These are phyloP conservation scores for Drosophila micromelanica DNA, from an alignment of 1,140 invertebrate genomes.

Conservation along the genomic window DNA sequence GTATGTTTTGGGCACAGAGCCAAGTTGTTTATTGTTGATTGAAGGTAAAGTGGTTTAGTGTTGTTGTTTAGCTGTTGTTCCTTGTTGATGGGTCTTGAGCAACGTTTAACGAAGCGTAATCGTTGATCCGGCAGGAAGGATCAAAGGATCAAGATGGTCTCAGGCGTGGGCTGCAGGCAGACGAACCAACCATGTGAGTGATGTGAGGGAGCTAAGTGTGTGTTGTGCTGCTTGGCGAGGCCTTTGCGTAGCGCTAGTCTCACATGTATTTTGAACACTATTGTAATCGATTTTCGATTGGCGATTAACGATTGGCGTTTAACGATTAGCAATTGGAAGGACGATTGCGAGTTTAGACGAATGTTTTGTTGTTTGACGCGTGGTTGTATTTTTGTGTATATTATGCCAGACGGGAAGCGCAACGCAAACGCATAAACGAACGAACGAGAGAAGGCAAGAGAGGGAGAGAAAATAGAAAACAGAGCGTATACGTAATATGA, in stretches of 20 bases:
- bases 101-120: slow-evolving; percentile 40
- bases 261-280: slow-evolving; percentile 42
- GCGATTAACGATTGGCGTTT: background rate
- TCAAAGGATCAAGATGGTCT: slow-evolving; percentile 45
- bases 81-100: slow-evolving; percentile 36
- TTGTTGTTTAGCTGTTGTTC: slow-evolving; percentile 31
- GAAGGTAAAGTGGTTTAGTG: slow-evolving; percentile 16
- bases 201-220: slow-evolving; percentile 29
- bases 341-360: background rate
- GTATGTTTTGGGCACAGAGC: slow-evolving; percentile 15
- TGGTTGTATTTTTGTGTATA: slow-evolving; percentile 22
- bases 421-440: slow-evolving; percentile 8
- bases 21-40: slow-evolving; percentile 20
- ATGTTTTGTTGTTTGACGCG: slow-evolving; percentile 27
- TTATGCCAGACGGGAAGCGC: slow-evolving; percentile 12
- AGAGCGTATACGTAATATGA: slow-evolving; percentile 74
- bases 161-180: slow-evolving; percentile 38
- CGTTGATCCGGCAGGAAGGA: slow-evolving; percentile 37
- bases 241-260: slow-evolving; percentile 30
- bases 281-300: slow-evolving; percentile 23
- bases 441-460: slow-evolving; percentile 8
- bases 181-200: slow-evolving; percentile 42
- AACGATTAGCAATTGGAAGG: background rate
- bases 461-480: slow-evolving; percentile 28
- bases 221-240: slow-evolving; percentile 40